These are phyloP conservation scores for Heloderma charlesbogerti DNA, from an alignment of 2,113 vertebrate genomes.

Conservation along the genomic window DNA sequence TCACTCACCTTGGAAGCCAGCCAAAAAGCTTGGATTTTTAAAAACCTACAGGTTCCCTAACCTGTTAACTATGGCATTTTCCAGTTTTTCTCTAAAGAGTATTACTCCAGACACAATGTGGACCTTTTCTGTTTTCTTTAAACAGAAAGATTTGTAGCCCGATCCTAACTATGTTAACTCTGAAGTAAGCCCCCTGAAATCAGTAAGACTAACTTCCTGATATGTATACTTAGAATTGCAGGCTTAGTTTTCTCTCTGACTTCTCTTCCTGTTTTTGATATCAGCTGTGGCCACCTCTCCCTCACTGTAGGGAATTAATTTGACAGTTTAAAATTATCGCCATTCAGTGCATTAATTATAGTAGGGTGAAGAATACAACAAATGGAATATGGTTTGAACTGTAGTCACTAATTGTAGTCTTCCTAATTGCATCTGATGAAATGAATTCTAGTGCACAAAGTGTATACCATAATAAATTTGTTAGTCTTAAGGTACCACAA, in stretches of 20 bases:
- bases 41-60: conserved; percentile 59
- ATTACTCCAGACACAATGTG: conserved; percentile 49
- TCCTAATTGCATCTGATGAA: not conserved
- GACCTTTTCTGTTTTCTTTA: not conserved
- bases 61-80: conserved; percentile 38
- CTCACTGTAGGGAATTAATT: not conserved
- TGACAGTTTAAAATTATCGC: not conserved
- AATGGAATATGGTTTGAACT: not conserved
- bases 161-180: not conserved
- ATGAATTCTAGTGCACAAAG: not conserved
- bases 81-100: conserved; percentile 59
- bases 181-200: not conserved
- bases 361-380: not conserved
- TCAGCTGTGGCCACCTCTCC: not conserved
- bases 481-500: not conserved
- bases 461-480: not conserved
- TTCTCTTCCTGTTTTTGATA: not conserved
- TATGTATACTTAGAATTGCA: too few species aligned
- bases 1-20: conserved; percentile 48
- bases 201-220: not conserved
- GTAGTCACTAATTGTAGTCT: not conserved
- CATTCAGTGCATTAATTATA: not conserved
- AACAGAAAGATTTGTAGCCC: not conserved
- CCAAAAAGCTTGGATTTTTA: conserved; percentile 58
- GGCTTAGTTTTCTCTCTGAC: not conserved